Evolutionary conservation across 2,113 vertebrate genomes (phyloP).

Genomic region (Dolichallabes microphthalmus): DNA sequence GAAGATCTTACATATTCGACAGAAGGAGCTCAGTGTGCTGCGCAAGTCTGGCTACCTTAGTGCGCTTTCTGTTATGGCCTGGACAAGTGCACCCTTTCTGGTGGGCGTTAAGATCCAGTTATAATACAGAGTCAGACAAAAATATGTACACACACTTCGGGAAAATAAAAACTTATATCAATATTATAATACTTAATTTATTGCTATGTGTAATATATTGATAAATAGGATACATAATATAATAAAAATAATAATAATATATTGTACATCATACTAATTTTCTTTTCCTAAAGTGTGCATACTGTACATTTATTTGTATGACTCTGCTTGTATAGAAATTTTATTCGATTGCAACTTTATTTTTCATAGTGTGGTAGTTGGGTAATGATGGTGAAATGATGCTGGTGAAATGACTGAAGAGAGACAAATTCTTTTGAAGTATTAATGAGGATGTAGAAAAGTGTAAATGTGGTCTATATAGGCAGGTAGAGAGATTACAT

Average conservation of each 20-base stretch:
- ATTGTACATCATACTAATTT: no score
- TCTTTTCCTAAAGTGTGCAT: no score
- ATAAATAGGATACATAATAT: no score
- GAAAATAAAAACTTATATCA: no score
- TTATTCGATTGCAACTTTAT: not conserved
- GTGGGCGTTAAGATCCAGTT: slow-evolving; percentile 61
- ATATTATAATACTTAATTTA: no score
- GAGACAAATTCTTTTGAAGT: not conserved
- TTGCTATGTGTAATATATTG: no score
- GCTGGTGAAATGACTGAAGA: not conserved
- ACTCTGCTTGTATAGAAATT: not conserved
- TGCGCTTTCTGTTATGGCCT: slow-evolving; percentile 82
- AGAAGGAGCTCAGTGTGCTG: slow-evolving; percentile 82
- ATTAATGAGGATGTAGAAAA: not conserved
- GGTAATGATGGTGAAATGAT: not conserved
- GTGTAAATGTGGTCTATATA: not conserved
- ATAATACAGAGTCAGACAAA: not conserved
- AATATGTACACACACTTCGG: no score
- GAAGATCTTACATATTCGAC: slow-evolving; percentile 81
- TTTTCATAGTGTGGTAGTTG: not conserved
- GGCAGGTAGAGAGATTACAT: not conserved
- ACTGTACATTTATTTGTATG: no score
- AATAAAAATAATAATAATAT: no score
- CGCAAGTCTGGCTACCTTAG: slow-evolving; percentile 82
- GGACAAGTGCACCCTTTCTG: slow-evolving; percentile 89